phyloP scores from a whole-genome alignment of 1,140 invertebrate genomes.

The Formica selysi region DNA sequence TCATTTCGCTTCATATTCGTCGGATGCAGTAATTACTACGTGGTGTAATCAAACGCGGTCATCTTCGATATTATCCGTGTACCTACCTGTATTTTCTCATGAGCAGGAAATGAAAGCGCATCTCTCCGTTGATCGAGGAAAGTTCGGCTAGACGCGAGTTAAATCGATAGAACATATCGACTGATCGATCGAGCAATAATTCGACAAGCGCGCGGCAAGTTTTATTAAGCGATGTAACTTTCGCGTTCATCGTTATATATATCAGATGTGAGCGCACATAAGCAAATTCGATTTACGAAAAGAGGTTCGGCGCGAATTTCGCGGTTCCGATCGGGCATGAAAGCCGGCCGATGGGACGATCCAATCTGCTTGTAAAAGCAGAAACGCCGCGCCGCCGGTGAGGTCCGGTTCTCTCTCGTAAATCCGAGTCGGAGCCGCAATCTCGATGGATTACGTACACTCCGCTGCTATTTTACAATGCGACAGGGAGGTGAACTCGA shows the following conservation, averaged over 20 bases:
- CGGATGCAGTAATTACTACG: slow-evolving; percentile 36
- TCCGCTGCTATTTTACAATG: slow-evolving; percentile 70
- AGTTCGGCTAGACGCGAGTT: slow-evolving; percentile 15
- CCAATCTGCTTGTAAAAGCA: slow-evolving; percentile 77
- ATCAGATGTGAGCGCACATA: background rate
- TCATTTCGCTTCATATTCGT: slow-evolving; percentile 41
- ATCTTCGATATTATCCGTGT: slow-evolving; percentile 39
- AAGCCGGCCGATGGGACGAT: slow-evolving; percentile 58
- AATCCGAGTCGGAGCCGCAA: slow-evolving; percentile 71
- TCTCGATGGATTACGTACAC: slow-evolving; percentile 74
- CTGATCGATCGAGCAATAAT: background rate
- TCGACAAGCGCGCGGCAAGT: background rate
- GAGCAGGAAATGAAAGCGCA: slow-evolving; percentile 37
- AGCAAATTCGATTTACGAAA: slow-evolving; percentile 55
- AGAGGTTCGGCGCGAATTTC: slow-evolving; percentile 49
- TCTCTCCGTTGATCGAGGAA: background rate
- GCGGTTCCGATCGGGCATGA: slow-evolving; percentile 57
- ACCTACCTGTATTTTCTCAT: slow-evolving; percentile 16
- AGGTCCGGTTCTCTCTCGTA: slow-evolving; percentile 49
- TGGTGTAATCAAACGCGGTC: slow-evolving; percentile 35
- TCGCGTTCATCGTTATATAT: slow-evolving; percentile 35
- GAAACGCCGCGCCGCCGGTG: slow-evolving; percentile 50
- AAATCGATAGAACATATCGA: slow-evolving; percentile 25
- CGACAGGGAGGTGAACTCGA: slow-evolving; percentile 43
- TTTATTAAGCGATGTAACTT: slow-evolving; percentile 21